Base-by-base conservation (phyloP, 2,113 vertebrate genomes). In the Macaca nemestrina region DNA sequence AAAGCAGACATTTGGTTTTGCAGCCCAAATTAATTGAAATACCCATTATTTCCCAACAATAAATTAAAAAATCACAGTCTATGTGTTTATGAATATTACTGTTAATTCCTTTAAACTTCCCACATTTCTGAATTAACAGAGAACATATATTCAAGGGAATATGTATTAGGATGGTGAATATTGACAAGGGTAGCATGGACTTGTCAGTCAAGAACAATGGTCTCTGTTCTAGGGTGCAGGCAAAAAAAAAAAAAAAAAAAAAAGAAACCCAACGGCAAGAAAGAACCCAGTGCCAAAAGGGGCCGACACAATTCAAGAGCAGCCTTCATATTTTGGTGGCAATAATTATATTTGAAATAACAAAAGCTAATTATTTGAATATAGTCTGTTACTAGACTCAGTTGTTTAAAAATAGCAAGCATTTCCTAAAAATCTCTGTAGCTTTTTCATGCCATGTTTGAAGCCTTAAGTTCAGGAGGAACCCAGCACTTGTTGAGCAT, bases 331-430 rank as follows among this genome's bases (percentile, higher is more conserved):
- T 55, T 70, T 45, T 88, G 18, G 10, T 91, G 23, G 3, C n/a
- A 64, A 92, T 88, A 30, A n/a, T 93, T 61, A 67, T 82, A 76
- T 57, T 75, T 86, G 57, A 82, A 78, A 89, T 38, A 70, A 45
- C 32, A 67, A 93, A 93, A 95, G 10, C 48, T 79, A 86, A 75
- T 94, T 67, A 82, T 72, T 30, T 90, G 40, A 91, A 68, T 64
- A 35, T 3, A 76, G 0, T 93, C 9, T 81, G 13, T 85, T 90
- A 78, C 10, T 55, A 59, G 12, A 43, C 16, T 35, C 6, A 90
- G 12, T 80, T 90, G 84, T 81, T 94, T 85, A 95, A 88, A 88
- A 35, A 6, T 80, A 40, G 18, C 25, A 48, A 78, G 25, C 6
- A 64, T 76, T 93, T 12, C 22, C 14, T 61, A 94, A 68, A n/a